Evolutionary conservation across 1,140 invertebrate genomes (phyloP), one percentile per base, ranked within the genome.

Genomic region (Chelonus insularis): DNA sequence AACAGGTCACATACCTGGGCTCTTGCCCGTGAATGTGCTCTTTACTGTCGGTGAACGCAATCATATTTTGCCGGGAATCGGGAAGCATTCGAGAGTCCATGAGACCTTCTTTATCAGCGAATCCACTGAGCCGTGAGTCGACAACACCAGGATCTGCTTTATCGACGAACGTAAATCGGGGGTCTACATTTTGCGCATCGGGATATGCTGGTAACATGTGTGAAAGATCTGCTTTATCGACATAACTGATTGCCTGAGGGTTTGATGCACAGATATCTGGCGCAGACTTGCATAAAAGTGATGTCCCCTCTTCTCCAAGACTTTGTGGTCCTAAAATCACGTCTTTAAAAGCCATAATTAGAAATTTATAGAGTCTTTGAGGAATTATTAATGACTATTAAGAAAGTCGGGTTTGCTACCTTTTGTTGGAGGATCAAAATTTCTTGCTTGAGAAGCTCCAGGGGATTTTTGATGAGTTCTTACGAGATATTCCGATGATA

Each of bases 251-350:
- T 1, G 72, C 73, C 56, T 81, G 77, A 1, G 80, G 79, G 51
- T 82, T 82, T 0, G 80, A 81, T 0, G 78, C 74, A 48, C 79
- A 82, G 50, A 82, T 81, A 56, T 82, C 80, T 4, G 80, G 80
- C 0, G 80, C 79, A 12, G 79, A 73, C 60, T 80, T 82, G 54
- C 78, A 82, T 14, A 81, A 68, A 9, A 82, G 66, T 2, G 79
- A 80, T 2, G 79, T 80, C 8, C 78, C 79, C 56, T 81, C 80
- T 60, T 81, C 79, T 0, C 73, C 71, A n/a, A 76, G 52, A 55
- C 75, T 70, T 20, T 74, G 74, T 5, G 72, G 62, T 48, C 72
- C 79, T 72, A 62, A 29, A 58, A 66, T 66, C n/a, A 66, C 60
- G 43, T 62, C 64, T 66, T 48, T 25, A 50, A 60, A 55, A 3